Percentiles rank a stretch among this genome's conserved stretches.
phyloP scores from a whole-genome alignment of 2,888 invertebrate genomes.

The Seira sanloemensis region DNA sequence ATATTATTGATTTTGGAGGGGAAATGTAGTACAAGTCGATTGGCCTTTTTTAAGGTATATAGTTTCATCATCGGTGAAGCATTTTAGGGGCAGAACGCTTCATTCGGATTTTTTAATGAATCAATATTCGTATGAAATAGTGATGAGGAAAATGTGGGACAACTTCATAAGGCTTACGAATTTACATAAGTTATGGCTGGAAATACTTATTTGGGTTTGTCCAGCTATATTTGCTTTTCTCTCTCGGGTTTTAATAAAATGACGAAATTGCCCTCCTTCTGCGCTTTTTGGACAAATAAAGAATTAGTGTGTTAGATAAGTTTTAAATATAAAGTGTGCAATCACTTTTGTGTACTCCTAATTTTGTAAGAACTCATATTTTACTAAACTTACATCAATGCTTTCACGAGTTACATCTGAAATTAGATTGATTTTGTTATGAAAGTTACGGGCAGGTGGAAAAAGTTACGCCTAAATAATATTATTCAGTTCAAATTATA shows the following conservation, averaged over 20 bases:
- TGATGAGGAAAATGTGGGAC: not conserved
- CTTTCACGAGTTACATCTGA: no score
- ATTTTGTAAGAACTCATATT: no score
- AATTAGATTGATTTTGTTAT: no score
- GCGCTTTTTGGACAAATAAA: not conserved
- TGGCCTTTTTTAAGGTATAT: no score
- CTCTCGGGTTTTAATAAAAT: not conserved
- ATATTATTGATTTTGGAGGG: not conserved
- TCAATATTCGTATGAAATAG: not conserved
- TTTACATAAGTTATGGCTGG: no score
- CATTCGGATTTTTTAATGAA: not conserved
- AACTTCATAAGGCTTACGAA: not conserved
- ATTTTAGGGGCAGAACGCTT: not conserved
- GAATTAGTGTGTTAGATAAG: not conserved
- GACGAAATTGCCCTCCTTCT: not conserved
- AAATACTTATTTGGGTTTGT: not conserved
- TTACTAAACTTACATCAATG: no score
- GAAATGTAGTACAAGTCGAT: not conserved
- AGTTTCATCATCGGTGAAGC: no score
- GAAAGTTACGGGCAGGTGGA: no score
- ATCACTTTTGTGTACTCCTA: no score
- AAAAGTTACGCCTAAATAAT: no score
- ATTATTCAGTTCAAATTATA: no score
- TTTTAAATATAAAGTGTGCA: not conserved
- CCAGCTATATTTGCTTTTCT: no score